Conservation (phyloP, 1,140 invertebrate genomes). For the Bombus breviceps region DNA sequence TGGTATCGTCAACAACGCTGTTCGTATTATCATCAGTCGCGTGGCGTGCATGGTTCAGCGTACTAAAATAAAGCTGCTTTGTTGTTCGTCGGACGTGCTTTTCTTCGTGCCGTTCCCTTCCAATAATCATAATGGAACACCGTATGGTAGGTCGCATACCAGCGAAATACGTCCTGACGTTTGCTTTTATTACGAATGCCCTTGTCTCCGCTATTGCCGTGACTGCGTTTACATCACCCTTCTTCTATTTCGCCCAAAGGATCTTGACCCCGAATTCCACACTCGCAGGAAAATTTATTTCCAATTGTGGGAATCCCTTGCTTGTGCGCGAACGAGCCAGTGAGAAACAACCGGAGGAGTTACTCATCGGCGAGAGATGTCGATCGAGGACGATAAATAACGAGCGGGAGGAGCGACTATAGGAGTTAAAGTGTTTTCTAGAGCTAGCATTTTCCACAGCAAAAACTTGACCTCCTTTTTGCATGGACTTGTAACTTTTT, state of each 20-base stretch:
- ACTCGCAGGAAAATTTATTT: background rate
- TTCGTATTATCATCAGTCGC: slow-evolving; percentile 11
- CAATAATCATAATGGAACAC: slow-evolving; percentile 40
- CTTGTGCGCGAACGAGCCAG: no score
- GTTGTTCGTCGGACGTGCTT: slow-evolving; percentile 4
- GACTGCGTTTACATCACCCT: background rate
- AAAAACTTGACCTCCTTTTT: slow-evolving; percentile 22
- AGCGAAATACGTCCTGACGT: slow-evolving; percentile 8
- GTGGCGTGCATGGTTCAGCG: slow-evolving; percentile 2
- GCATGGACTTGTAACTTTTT: background rate
- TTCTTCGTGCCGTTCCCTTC: slow-evolving; percentile 1
- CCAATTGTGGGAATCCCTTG: background rate
- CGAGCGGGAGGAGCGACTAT: background rate
- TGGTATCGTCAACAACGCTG: slow-evolving; percentile 11
- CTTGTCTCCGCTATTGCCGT: background rate
- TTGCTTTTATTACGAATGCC: slow-evolving; percentile 34
- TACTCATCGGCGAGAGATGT: background rate
- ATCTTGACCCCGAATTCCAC: background rate
- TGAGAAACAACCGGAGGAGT: background rate
- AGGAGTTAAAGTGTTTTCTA: slow-evolving; percentile 11
- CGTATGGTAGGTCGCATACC: slow-evolving; percentile 7
- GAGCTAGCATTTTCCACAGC: background rate
- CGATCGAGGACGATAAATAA: slow-evolving; percentile 23
- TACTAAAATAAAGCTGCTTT: slow-evolving; percentile 38
- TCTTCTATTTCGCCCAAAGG: no score